phyloP scores from a whole-genome alignment of 2,113 vertebrate genomes.

The Pelodiscus sinensis region DNA sequence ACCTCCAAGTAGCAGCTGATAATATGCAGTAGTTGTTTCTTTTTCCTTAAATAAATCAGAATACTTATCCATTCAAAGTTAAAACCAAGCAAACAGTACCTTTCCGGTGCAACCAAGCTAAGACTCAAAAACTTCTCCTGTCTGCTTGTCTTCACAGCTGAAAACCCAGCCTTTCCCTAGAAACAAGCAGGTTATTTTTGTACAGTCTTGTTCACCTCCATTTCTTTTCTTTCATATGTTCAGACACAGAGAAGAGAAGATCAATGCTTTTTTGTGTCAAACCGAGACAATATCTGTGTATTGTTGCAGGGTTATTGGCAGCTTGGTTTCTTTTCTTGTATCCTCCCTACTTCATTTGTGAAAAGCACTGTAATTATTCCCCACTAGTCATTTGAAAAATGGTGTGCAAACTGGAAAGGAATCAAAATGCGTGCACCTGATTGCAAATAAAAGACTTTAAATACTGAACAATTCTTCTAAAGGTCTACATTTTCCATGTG shows the following conservation, averaged over 20 bases:
- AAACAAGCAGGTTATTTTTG: accelerated
- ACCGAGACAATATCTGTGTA: conserved; percentile 23
- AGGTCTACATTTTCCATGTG: conserved; percentile 37
- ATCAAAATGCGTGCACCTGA: conserved; percentile 71
- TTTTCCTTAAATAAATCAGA: neutral
- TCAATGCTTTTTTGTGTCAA: conserved; percentile 54
- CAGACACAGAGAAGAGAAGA: conserved; percentile 60
- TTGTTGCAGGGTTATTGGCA: conserved; percentile 61
- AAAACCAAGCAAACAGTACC: neutral
- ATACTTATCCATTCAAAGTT: accelerated
- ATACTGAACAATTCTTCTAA: conserved; percentile 61
- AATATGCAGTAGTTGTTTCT: accelerated
- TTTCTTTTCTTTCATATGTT: neutral
- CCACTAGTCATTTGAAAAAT: conserved; percentile 62
- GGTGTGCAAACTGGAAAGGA: conserved; percentile 74
- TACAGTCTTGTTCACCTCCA: accelerated
- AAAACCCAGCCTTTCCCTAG: accelerated
- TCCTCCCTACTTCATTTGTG: conserved; percentile 63
- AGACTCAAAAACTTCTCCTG: accelerated
- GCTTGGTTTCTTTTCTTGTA: conserved; percentile 41
- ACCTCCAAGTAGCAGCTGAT: accelerated
- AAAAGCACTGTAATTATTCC: conserved; percentile 80
- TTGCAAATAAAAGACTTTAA: conserved; percentile 74
- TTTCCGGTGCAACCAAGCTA: accelerated
- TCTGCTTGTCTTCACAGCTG: accelerated